Evolutionary conservation across 2,888 invertebrate genomes (phyloP).

Genomic region (Himalopsyche tibetana): DNA sequence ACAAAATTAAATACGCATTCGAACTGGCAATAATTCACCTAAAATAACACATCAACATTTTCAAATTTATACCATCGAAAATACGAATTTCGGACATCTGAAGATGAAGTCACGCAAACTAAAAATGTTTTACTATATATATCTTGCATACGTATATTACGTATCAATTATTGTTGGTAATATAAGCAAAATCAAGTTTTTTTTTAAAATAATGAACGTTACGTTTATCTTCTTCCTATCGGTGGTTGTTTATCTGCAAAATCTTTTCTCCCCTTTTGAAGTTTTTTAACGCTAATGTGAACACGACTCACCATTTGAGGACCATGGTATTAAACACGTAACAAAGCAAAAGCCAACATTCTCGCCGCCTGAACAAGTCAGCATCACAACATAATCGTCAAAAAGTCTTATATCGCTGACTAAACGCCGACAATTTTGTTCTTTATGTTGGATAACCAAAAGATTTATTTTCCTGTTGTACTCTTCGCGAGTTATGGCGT

Average conservation of each 20-base stretch:
- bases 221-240: not conserved
- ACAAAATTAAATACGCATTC: too few relatives aligned
- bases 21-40: too few relatives aligned
- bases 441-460: not conserved
- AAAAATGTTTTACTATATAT: too few relatives aligned
- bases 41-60: too few relatives aligned
- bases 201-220: not conserved
- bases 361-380: constrained; percentile 57
- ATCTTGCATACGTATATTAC: too few relatives aligned
- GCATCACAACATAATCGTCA: constrained; percentile 47
- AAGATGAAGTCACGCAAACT: too few relatives aligned
- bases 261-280: too few relatives aligned
- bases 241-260: too few relatives aligned
- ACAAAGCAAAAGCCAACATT: constrained; percentile 64
- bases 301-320: constrained; percentile 32
- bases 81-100: too few relatives aligned
- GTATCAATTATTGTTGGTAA: too few relatives aligned
- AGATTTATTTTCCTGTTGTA: not conserved
- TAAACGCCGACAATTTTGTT: not conserved
- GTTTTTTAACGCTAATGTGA: not conserved
- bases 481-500: not conserved
- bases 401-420: not conserved
- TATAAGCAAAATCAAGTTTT: too few relatives aligned
- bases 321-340: constrained; percentile 57
- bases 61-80: too few relatives aligned